Conservation (phyloP, 2,797 vertebrate species). For the Chiroxiphia lanceolata region DNA sequence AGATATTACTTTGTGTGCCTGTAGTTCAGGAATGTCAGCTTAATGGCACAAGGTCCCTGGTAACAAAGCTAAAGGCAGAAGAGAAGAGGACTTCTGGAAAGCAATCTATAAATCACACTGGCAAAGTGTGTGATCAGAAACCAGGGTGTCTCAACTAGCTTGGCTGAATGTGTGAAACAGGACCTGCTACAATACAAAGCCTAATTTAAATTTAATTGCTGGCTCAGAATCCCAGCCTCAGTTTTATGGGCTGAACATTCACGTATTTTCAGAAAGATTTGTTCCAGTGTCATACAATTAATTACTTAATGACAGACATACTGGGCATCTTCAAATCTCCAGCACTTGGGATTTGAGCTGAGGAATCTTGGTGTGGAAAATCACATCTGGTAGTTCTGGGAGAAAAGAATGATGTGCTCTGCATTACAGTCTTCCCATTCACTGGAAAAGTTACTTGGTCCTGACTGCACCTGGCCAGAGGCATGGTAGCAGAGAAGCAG, state of each 20-base stretch:
- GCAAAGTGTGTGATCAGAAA: background rate
- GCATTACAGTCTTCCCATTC: background rate
- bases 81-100: background rate
- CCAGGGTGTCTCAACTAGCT: background rate
- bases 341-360: background rate
- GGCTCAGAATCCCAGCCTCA: background rate
- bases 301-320: background rate
- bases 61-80: constrained; percentile 15
- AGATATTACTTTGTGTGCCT: background rate
- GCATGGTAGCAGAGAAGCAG: background rate
- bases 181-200: background rate
- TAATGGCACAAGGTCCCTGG: background rate
- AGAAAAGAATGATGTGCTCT: background rate
- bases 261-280: background rate
- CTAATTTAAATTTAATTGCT: background rate
- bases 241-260: background rate
- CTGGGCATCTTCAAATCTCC: background rate
- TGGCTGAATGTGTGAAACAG: background rate
- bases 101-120: background rate
- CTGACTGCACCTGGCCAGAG: background rate
- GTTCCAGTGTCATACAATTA: background rate
- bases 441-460: background rate
- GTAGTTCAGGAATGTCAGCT: constrained; percentile 16
- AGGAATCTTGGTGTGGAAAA: background rate
- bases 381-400: background rate